A percentile compares a stretch with the other conserved stretches of the same genome.
phyloP scores from a whole-genome alignment of 2,797 vertebrate genomes.

The Liasis olivaceus region DNA sequence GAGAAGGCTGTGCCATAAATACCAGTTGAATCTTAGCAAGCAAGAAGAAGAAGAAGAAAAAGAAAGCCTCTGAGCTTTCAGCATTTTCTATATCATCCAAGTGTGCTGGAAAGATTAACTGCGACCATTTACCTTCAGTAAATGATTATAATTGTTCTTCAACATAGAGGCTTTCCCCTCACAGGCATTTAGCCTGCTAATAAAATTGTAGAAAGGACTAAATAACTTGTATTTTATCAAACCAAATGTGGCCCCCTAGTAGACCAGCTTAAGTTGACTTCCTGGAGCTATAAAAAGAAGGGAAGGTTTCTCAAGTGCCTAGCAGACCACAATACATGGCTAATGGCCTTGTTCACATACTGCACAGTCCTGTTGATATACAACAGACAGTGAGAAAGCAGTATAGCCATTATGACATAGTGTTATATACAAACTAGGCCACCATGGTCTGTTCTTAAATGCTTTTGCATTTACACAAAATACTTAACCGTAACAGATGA shows the following conservation, averaged over 20 bases:
- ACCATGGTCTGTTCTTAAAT: background rate
- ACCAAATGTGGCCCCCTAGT: background rate
- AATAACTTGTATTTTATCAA: background rate
- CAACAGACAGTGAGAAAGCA: background rate
- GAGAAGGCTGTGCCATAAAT: background rate
- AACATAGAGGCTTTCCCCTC: background rate
- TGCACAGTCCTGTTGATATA: background rate
- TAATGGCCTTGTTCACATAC: background rate
- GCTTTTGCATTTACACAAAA: background rate
- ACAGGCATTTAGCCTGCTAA: background rate
- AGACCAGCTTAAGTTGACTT: background rate
- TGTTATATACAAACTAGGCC: background rate
- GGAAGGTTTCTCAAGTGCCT: background rate
- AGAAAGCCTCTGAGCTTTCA: background rate
- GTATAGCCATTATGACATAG: background rate
- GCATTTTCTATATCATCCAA: background rate
- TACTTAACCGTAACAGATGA: background rate
- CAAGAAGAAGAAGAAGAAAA: background rate
- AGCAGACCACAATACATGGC: background rate
- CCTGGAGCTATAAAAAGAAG: background rate
- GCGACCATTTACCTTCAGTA: background rate
- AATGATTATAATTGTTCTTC: background rate
- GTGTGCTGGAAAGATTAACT: background rate
- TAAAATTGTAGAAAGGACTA: background rate
- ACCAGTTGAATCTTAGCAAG: background rate